These are phyloP conservation scores for Phalacrocorax aristotelis DNA, from an alignment of 2,113 vertebrate species.

Conservation along the genomic window DNA sequence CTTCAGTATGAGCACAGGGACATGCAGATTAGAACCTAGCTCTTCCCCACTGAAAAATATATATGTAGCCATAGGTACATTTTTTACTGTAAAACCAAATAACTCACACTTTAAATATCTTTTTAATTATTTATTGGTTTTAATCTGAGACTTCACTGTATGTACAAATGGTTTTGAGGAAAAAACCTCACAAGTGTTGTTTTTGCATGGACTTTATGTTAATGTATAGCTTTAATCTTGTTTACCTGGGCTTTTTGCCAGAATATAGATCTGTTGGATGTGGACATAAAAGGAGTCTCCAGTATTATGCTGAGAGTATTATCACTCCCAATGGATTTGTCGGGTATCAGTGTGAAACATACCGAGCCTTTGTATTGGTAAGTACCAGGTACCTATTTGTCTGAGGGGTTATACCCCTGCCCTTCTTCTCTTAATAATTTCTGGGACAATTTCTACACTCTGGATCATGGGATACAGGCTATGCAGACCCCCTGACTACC, in stretches of 20 bases:
- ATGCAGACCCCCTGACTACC: not conserved
- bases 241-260: not conserved
- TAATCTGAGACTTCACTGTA: not conserved
- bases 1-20: not conserved
- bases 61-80: not conserved
- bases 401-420: not conserved
- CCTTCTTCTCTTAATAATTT: not conserved
- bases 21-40: not conserved
- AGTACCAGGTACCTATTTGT: not conserved
- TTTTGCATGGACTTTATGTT: not conserved
- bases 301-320: constrained; percentile 63
- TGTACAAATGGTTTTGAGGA: not conserved
- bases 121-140: not conserved
- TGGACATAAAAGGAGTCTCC: constrained; percentile 59
- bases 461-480: not conserved
- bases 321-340: constrained; percentile 44
- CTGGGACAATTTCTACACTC: not conserved
- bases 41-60: not conserved
- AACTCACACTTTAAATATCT: not conserved
- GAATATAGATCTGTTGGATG: constrained; percentile 35
- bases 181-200: not conserved
- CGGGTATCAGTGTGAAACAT: constrained; percentile 53
- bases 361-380: constrained; percentile 41
- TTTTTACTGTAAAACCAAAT: not conserved
- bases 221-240: not conserved